These are phyloP conservation scores for Drosophila pandora DNA, from an alignment of 1,140 invertebrate species.

Conservation along the genomic window DNA sequence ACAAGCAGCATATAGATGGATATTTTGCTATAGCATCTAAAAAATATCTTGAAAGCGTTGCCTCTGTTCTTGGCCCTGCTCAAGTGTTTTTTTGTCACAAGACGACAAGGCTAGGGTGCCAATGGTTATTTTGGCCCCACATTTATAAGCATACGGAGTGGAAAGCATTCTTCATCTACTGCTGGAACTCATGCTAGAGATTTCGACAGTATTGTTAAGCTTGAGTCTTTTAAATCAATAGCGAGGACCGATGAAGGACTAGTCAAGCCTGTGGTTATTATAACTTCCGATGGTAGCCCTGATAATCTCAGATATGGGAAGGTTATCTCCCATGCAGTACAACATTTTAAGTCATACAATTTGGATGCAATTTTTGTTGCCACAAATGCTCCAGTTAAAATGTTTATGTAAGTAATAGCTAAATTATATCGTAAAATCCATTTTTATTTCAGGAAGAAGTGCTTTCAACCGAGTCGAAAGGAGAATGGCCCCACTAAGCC, in stretches of 20 bases:
- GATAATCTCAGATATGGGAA: conserved; percentile 83
- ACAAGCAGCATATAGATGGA: conserved; percentile 14
- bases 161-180: no score
- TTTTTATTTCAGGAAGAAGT: conserved; percentile 40
- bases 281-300: conserved; percentile 41
- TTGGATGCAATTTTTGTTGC: conserved; percentile 83
- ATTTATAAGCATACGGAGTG: conserved; percentile 58
- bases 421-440: conserved; percentile 5
- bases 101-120: conserved; percentile 21
- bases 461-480: conserved; percentile 72
- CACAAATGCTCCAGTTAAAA: conserved; percentile 80
- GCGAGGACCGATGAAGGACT: no score
- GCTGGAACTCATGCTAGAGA: no score
- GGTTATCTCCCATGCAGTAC: conserved; percentile 67
- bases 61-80: not conserved
- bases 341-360: conserved; percentile 78
- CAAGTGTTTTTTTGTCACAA: conserved; percentile 12
- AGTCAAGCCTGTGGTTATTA: no score
- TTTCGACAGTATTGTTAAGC: no score
- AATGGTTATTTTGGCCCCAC: conserved; percentile 31
- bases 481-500: conserved; percentile 68
- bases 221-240: no score
- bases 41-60: conserved; percentile 14
- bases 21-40: conserved; percentile 6
- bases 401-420: conserved; percentile 6